Conservation (phyloP, 2,113 vertebrate genomes). For the Aspiorhynchus laticeps region DNA sequence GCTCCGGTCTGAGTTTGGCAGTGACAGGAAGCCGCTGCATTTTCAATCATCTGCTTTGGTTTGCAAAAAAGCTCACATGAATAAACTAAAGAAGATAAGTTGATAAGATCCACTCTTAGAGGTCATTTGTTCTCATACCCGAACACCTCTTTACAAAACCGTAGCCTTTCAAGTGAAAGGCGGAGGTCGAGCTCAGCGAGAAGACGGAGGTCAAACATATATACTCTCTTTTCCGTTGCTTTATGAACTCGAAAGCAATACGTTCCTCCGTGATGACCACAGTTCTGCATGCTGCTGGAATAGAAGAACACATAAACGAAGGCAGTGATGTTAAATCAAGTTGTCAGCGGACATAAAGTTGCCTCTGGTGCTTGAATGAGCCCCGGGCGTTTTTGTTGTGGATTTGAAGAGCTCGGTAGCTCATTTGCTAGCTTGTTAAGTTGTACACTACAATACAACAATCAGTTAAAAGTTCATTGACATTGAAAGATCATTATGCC, state of each 20-base stretch:
- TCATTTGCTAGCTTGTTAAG: constrained; percentile 30
- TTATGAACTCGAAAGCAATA: background rate
- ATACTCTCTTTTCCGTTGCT: constrained; percentile 7
- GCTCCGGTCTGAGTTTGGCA: background rate
- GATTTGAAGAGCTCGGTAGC: constrained; percentile 34
- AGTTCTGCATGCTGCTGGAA: constrained; percentile 6
- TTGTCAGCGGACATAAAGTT: constrained; percentile 43
- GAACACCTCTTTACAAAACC: background rate
- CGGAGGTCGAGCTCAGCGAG: background rate
- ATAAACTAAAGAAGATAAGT: background rate
- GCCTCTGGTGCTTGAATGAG: constrained; percentile 39
- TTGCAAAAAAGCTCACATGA: background rate
- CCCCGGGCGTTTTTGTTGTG: constrained; percentile 18
- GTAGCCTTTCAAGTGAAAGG: background rate
- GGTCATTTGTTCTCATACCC: background rate
- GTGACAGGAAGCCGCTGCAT: background rate
- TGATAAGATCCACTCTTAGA: constrained; percentile 18
- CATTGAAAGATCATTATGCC: constrained; percentile 24
- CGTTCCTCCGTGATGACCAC: constrained; percentile 5
- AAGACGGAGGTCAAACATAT: background rate
- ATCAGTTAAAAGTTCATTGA: constrained; percentile 29
- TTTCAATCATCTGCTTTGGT: constrained; percentile 26
- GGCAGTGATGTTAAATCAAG: constrained; percentile 40
- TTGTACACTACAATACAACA: background rate
- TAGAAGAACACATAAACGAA: background rate